Evolutionary conservation across 2,113 vertebrate genomes (phyloP).

Genomic region (Harpagus bidentatus): DNA sequence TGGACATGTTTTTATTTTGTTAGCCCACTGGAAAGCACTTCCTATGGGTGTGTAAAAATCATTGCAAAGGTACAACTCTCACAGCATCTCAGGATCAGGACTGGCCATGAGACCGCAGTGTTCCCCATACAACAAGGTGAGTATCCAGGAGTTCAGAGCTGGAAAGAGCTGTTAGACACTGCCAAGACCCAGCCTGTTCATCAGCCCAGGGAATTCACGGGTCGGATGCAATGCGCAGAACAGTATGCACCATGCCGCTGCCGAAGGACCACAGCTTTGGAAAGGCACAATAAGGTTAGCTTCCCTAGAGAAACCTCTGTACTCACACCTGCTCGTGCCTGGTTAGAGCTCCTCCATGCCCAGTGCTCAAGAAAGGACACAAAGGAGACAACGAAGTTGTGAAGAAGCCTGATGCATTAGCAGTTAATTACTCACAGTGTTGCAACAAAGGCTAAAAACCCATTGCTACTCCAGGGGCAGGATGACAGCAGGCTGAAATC

Average conservation of each 20-base stretch:
- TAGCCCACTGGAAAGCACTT: not conserved
- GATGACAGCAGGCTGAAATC: not conserved
- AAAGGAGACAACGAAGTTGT: fast-evolving
- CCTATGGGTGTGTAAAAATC: not conserved
- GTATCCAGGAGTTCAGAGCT: not conserved
- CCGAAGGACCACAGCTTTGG: fast-evolving
- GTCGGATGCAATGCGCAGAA: fast-evolving
- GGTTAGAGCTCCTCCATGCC: not conserved
- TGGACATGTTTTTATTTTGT: fast-evolving
- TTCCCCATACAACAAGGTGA: fast-evolving
- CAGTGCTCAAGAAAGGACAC: not conserved
- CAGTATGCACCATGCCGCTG: fast-evolving
- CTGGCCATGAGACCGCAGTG: fast-evolving
- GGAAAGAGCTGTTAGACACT: not conserved
- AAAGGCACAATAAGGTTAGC: not conserved
- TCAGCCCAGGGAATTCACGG: not conserved
- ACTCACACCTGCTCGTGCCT: not conserved
- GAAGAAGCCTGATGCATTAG: not conserved
- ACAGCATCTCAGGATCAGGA: not conserved
- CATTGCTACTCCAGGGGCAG: not conserved
- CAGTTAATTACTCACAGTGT: not conserved
- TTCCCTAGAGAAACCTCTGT: not conserved
- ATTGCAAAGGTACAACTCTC: not conserved
- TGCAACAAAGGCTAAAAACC: not conserved
- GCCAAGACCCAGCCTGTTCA: not conserved